A percentile compares a stretch with the other conserved stretches of the same genome.
Evolutionary conservation across 1,140 invertebrate genomes (phyloP).

Genomic region (Bombus sylvicola): DNA sequence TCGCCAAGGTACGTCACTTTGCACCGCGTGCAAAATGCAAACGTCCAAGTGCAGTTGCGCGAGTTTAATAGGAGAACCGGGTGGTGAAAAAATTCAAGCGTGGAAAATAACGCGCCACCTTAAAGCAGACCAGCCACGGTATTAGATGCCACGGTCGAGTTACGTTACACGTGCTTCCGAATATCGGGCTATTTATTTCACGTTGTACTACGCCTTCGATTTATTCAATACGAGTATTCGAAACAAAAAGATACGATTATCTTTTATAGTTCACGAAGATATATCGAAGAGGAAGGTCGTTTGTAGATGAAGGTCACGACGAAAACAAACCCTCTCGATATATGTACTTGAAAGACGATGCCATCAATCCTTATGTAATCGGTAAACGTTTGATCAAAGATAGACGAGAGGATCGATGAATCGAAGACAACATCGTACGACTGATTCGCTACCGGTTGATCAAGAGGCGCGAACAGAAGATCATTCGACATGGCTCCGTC

Average conservation of each 20-base stretch:
- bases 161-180: not conserved
- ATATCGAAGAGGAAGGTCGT: not conserved
- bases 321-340: not conserved
- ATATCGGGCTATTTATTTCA: not conserved
- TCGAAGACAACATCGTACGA: not conserved
- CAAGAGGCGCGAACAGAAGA: not conserved
- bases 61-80: not conserved
- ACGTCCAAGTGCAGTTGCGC: not conserved
- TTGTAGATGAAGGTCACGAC: not conserved
- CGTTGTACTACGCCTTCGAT: not conserved
- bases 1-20: too few relatives aligned
- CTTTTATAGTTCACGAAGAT: not conserved
- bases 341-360: not conserved
- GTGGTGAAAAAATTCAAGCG: conserved; percentile 39
- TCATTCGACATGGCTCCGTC: not conserved
- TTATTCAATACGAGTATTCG: not conserved
- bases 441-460: too few relatives aligned
- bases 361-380: conserved; percentile 2
- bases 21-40: not conserved
- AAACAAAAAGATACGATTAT: not conserved
- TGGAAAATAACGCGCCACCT: conserved; percentile 36
- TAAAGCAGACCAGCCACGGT: conserved; percentile 48
- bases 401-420: not conserved
- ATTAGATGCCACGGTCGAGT: not conserved
- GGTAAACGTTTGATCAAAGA: not conserved